phyloP scores from a whole-genome alignment of 2,113 vertebrate genomes.

The Scartelaos histophorus region DNA sequence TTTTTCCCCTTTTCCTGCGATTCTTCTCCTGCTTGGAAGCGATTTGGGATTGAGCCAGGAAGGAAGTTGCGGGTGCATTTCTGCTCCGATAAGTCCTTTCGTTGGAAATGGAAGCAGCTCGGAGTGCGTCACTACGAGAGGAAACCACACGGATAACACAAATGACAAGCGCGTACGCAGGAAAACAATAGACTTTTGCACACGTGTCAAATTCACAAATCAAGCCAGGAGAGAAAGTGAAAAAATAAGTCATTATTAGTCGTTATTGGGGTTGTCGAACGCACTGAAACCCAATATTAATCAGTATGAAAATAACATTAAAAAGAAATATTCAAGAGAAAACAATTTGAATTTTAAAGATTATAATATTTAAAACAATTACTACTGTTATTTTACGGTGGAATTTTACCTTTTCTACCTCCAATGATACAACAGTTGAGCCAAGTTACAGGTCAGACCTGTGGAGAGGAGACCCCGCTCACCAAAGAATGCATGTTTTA shows the following conservation, averaged over 20 bases:
- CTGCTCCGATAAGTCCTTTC: constrained; percentile 74
- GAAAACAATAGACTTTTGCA: constrained; percentile 50
- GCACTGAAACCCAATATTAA: too few species aligned
- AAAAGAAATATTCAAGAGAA: too few species aligned
- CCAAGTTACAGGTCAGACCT: too few species aligned
- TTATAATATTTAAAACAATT: too few species aligned
- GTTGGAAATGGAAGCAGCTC: constrained; percentile 74
- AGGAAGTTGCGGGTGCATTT: constrained; percentile 73
- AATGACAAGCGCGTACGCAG: constrained; percentile 34
- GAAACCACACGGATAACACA: constrained; percentile 67
- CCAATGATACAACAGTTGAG: too few species aligned
- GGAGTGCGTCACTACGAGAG: constrained; percentile 70
- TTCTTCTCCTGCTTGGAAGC: constrained; percentile 70
- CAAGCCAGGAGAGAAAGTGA: constrained; percentile 40
- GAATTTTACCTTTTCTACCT: too few species aligned
- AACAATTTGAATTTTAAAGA: too few species aligned
- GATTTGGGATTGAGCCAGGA: constrained; percentile 68
- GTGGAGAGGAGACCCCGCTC: too few species aligned
- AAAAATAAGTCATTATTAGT: constrained; percentile 1
- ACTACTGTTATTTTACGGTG: too few species aligned
- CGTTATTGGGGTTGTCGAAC: too few species aligned
- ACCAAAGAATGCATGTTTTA: too few species aligned
- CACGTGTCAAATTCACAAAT: constrained; percentile 60
- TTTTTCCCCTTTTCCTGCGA: constrained; percentile 73
- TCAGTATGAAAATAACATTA: too few species aligned